Evolutionary conservation across 2,888 invertebrate genomes (phyloP).

Genomic region (Apamea crenata): DNA sequence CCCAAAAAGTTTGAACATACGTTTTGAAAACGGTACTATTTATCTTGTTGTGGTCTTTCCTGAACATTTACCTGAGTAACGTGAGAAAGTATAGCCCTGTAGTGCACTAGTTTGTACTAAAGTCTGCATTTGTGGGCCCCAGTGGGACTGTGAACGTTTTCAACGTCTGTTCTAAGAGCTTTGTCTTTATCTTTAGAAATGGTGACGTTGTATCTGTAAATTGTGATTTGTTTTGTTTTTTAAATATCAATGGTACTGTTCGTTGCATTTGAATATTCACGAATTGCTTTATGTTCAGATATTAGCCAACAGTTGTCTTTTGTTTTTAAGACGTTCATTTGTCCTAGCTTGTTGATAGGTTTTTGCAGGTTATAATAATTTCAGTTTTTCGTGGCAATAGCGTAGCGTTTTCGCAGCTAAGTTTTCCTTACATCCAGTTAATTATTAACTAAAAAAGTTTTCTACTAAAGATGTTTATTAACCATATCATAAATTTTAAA

Average conservation of each 20-base stretch:
- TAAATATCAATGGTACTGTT: not conserved
- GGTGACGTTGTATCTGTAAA: conserved; percentile 16
- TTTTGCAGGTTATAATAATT: not conserved
- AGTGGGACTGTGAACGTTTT: conserved; percentile 53
- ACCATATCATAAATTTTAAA: conserved; percentile 23
- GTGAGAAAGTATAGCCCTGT: conserved; percentile 38
- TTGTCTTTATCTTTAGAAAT: conserved; percentile 44
- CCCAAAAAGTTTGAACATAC: not conserved
- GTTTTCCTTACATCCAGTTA: not conserved
- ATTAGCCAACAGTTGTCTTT: not conserved
- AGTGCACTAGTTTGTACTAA: conserved; percentile 51
- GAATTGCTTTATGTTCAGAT: not conserved
- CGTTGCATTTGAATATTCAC: not conserved
- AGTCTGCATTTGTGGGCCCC: conserved; percentile 56
- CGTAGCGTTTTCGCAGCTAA: not conserved
- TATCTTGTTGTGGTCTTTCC: conserved; percentile 31
- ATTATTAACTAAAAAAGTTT: conserved; percentile 5
- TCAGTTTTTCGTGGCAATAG: not conserved
- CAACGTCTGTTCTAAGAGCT: conserved; percentile 51
- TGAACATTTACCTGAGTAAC: conserved; percentile 41
- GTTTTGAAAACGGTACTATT: conserved; percentile 17
- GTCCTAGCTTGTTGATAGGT: not conserved
- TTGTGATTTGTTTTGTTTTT: conserved; percentile 12
- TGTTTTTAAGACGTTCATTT: not conserved
- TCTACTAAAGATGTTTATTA: not conserved